Evolutionary conservation across 2,113 vertebrate genomes (phyloP), one percentile per base, ranked within the genome.

Genomic region (Hydrochoerus hydrochaeris): DNA sequence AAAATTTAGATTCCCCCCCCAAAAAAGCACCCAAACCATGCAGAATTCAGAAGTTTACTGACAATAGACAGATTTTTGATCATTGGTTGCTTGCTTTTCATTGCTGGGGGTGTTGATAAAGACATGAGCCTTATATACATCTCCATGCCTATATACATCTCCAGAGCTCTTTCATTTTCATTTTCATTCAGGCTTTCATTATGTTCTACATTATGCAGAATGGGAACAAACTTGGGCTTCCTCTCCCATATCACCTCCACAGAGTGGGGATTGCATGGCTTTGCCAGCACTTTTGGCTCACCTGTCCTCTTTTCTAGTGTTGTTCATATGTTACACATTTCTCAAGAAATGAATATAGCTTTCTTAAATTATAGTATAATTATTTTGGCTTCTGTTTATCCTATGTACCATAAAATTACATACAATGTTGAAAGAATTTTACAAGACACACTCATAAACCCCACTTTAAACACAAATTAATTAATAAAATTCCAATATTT

Each of bases 401-500:
- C 6, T 0, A 0, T 63, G 41, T 78, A 38, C 69, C 49, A 69
- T 0, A 49, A 30, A 28, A 69, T 49, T 24, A 35, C 9, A 57
- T 13, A 5, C n/a, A 60, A 94, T 35, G 52, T 67, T n/a, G 49
- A 67, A 88, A 88, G 24, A 54, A 57, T 35, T 26, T 4, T n/a
- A 0, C 2, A 8, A 0, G n/a, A 65, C 16, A 44, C 10, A 38
- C n/a, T 75, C 63, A 32, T n/a, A 65, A 63, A 16, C 35, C 32
- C 41, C 35, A 26, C 24, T 38, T 57, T 46, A 32, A 44, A 38
- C 26, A 26, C 5, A 71, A 16, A 1, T 14, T 57, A 20, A 32
- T 58, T 9, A 7, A 13, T 3, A 12, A 19, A 38, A 12, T 14
- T 0, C 24, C 3, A 11, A 13, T 9, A 22, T 20, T 5, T 2